Percentiles rank a stretch among this genome's conserved stretches.
These are phyloP conservation scores for Drosophila lini DNA, from an alignment of 1,140 invertebrate species.

Conservation along the genomic window DNA sequence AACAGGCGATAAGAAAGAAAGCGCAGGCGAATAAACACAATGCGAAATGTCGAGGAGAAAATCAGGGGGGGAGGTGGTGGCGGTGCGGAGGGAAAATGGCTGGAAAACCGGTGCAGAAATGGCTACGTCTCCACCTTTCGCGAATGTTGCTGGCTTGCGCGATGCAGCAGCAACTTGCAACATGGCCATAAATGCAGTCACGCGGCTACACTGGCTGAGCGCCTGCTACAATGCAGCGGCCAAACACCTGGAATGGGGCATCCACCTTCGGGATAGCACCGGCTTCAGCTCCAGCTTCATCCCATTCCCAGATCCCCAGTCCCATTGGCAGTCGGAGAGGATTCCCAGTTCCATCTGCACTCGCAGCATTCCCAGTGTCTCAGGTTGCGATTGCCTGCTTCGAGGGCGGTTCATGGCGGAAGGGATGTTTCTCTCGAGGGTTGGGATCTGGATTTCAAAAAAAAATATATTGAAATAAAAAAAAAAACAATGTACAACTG, in stretches of 20 bases:
- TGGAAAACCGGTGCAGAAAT: conserved; percentile 70
- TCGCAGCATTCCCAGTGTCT: conserved; percentile 45
- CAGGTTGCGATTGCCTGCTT: conserved; percentile 32
- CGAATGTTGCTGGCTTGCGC: conserved; percentile 27
- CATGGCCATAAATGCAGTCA: conserved; percentile 35
- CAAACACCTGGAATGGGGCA: conserved; percentile 81
- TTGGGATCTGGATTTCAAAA: conserved; percentile 17
- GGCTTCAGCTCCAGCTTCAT: neutral
- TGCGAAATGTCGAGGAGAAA: conserved; percentile 10
- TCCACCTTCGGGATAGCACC: conserved; percentile 67
- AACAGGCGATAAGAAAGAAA: conserved; percentile 80
- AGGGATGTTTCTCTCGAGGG: conserved; percentile 39
- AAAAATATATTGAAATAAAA: neutral
- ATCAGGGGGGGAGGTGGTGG: neutral
- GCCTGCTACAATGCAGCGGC: conserved; percentile 66
- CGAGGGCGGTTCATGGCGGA: conserved; percentile 35
- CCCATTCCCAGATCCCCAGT: neutral
- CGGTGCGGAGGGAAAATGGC: neutral
- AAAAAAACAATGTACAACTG: conserved; percentile 17
- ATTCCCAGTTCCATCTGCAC: conserved; percentile 30
- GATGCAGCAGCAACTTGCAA: conserved; percentile 47
- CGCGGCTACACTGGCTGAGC: conserved; percentile 43
- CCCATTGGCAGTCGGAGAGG: neutral
- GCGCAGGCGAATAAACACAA: conserved; percentile 56
- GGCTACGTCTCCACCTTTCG: conserved; percentile 38